Base-by-base conservation (phyloP, 2,888 invertebrate species). In the Lycaena phlaeas region DNA sequence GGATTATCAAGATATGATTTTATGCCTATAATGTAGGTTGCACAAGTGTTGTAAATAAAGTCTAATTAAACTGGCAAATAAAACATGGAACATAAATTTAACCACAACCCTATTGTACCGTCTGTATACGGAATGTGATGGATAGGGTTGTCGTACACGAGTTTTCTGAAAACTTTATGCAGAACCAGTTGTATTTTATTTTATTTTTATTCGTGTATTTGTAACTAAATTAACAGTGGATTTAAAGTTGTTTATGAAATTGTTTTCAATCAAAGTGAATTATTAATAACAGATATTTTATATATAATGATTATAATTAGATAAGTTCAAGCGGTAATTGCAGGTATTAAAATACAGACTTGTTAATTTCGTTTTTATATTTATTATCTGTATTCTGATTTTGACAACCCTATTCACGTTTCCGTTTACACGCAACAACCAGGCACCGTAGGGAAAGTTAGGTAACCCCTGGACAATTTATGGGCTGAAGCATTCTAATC, bases 381-480 rank as follows among this genome's bases (percentile, higher is more conserved):
- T 27, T 12, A 1, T 12, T 27, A 27, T 7, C 5, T n/a, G 9
- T 22, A 22, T 3, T 22, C 5, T 22, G 2, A 28, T 14, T 7
- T 10, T 6, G 18, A n/a, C 34, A 34, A 22, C 34, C 34, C 34
- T 34, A 34, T 1, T 15, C 22, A 5, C 22, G 37, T 22, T 36
- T 36, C 26, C 22, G 25, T 39, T 14, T 39, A 39, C 22, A 39
- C 29, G 29, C 30, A 36, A 25, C 17, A 36, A 43, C 41, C 47
- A 43, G 38, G 28, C 40, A 30, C 31, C 27, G 38, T 36, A 57
- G 54, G 53, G 56, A 51, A 55, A 61, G 58, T 61, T 61, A 62
- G 59, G 61, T 60, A 63, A 63, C 67, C 67, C 63, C 60, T 50
- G 58, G 59, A 75, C 78, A 77, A 77, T 78, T 78, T 75, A 71